Evolutionary conservation across 2,797 vertebrate genomes (phyloP), one percentile per base, ranked within the genome.

Genomic region (Sebastes taczanowskii): DNA sequence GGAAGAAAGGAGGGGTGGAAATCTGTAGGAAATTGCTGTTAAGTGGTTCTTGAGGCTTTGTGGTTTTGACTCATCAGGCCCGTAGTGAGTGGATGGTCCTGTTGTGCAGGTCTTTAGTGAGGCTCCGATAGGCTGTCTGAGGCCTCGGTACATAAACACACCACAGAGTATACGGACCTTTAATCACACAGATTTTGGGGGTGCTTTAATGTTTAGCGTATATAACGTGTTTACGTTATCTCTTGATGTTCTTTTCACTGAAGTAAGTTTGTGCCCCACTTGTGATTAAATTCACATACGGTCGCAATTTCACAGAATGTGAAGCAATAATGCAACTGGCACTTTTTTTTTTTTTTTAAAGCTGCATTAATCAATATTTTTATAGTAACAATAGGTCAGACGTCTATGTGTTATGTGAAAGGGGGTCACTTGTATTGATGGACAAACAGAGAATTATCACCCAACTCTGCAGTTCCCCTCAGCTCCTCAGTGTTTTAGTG

Each of bases 21-120:
- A 89, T 89, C 88, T 92, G 88, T 83, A 82, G 93, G 87, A 94
- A 95, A 94, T 94, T 91, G 89, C 94, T 91, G 89, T 93, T 93
- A 95, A 96, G 93, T 95, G 93, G 89, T 89, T 93, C 85, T 92
- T 90, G 94, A 90, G 93, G 93, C 78, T 94, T 94, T 94, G 94
- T 92, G 94, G 94, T 90, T 94, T 92, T 91, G 91, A 93, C 78
- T 96, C 92, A 94, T 94, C 91, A 84, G 88, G 80, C 79, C 72
- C 62, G 63, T 74, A 80, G 80, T 84, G 82, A 89, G 79, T 80
- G 53, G 78, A 87, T 71, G 84, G 90, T 89, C 80, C 91, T 81
- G 78, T 64, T 85, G 85, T 84, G 58, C 81, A 87, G 76, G 62
- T 59, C 81, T 86, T 78, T 63, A 78, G 56, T 60, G 56, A 80